Conservation (phyloP, 2,113 vertebrate genomes). For the Tetraodon nigroviridis region DNA sequence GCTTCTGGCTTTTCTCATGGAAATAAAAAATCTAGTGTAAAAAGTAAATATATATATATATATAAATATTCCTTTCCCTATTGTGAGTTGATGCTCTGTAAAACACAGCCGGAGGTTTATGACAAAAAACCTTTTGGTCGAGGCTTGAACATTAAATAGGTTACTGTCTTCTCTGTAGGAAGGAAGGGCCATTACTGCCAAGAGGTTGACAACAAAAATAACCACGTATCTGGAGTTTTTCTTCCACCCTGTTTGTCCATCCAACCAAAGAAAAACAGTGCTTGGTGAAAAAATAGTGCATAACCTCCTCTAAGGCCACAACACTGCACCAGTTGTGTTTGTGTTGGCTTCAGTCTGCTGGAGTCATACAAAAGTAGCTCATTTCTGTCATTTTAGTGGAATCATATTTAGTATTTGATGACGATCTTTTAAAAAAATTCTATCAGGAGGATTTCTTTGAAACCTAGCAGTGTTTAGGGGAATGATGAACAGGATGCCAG, state of each 20-base stretch:
- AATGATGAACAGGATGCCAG: slow-evolving; percentile 35
- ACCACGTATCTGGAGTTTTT: slow-evolving; percentile 43
- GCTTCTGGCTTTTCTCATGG: no score
- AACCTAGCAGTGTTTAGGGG: slow-evolving; percentile 6
- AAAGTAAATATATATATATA: no score
- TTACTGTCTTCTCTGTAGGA: slow-evolving; percentile 37
- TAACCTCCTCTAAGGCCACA: slow-evolving; percentile 35
- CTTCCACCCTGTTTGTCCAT: slow-evolving; percentile 22
- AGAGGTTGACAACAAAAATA: slow-evolving; percentile 55
- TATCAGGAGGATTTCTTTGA: neutral
- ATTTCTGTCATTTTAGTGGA: neutral
- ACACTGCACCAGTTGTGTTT: slow-evolving; percentile 40
- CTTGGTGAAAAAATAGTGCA: slow-evolving; percentile 53
- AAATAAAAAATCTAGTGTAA: no score
- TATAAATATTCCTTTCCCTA: no score
- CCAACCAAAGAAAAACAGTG: slow-evolving; percentile 62
- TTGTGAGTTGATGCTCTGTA: no score
- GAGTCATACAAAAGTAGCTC: slow-evolving; percentile 30
- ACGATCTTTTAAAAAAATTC: neutral
- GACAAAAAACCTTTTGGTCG: slow-evolving; percentile 1
- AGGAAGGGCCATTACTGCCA: slow-evolving; percentile 61
- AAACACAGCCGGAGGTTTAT: no score
- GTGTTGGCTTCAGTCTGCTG: slow-evolving; percentile 30
- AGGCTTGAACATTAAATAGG: neutral
- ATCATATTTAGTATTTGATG: slow-evolving; percentile 8